phyloP scores from a whole-genome alignment of 2,113 vertebrate species.

The Mobula hypostoma region DNA sequence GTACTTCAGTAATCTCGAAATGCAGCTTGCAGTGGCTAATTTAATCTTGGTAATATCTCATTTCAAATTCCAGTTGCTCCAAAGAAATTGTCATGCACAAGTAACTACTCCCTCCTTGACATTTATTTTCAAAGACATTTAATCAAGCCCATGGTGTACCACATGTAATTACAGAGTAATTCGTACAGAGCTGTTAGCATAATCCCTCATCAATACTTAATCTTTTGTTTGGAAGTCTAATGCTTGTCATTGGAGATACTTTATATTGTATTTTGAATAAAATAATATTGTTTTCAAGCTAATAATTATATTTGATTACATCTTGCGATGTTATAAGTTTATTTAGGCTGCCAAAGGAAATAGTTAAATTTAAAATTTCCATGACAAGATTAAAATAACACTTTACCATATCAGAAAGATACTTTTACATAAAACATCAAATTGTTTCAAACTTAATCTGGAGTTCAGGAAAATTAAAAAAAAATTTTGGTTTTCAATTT shows the following conservation, averaged over 20 bases:
- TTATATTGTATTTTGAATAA: not conserved
- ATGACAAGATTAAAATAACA: not conserved
- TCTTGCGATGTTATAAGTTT: constrained; percentile 12
- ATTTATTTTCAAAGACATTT: constrained; percentile 32
- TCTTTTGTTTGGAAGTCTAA: constrained; percentile 30
- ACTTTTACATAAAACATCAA: not conserved
- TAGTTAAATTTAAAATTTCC: not conserved
- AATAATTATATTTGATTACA: constrained; percentile 12
- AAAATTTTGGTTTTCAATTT: not conserved
- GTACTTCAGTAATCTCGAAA: not conserved
- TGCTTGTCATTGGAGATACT: not conserved
- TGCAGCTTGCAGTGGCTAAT: not conserved
- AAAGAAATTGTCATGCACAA: not conserved
- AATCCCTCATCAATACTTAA: constrained; percentile 34
- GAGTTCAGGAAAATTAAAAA: not conserved
- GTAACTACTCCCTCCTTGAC: constrained; percentile 30
- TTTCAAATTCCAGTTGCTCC: not conserved
- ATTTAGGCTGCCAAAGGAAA: not conserved
- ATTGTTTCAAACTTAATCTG: not conserved
- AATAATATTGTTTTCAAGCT: constrained; percentile 11
- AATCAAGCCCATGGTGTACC: constrained; percentile 26
- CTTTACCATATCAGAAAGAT: not conserved
- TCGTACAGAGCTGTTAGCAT: constrained; percentile 19
- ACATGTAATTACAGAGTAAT: constrained; percentile 17
- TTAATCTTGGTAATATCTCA: not conserved